Conservation (phyloP, 2,797 vertebrate species). For the Pteropus rufus region DNA sequence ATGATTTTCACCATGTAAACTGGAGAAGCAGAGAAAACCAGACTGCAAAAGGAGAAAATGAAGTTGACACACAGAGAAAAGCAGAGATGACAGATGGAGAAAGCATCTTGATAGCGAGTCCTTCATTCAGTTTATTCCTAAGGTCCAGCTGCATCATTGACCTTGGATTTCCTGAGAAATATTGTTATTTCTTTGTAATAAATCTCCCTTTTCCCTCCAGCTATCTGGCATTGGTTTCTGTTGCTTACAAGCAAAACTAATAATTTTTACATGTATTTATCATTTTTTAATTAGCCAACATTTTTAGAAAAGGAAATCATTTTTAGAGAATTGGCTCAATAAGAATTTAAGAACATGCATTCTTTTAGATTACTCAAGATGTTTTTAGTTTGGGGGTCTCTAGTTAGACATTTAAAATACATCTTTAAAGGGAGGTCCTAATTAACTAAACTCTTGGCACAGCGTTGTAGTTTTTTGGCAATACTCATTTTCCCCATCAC, state of each 20-base stretch:
- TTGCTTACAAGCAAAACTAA: conserved; percentile 37
- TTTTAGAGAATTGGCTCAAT: not conserved
- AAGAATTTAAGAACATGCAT: not conserved
- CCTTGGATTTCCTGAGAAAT: conserved; percentile 30
- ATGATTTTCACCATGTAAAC: not conserved
- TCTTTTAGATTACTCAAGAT: not conserved
- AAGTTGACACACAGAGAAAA: not conserved
- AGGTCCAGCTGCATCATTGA: not conserved
- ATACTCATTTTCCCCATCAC: not conserved
- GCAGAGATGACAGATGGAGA: not conserved
- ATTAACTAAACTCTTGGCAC: not conserved
- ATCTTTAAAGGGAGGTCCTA: not conserved
- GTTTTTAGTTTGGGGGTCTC: not conserved
- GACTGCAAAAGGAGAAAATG: not conserved
- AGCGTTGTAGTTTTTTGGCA: not conserved
- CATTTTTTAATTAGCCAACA: conserved; percentile 40
- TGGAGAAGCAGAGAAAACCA: not conserved
- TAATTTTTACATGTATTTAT: not conserved
- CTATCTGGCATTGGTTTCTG: not conserved
- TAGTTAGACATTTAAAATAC: not conserved
- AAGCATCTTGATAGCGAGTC: not conserved
- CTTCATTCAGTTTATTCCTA: not conserved
- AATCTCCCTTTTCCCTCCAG: not conserved
- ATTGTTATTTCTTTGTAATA: not conserved
- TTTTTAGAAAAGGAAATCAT: conserved; percentile 1